Evolutionary conservation across 2,113 vertebrate species (phyloP), one percentile per base, ranked within the genome.

Genomic region (Podarcis muralis): DNA sequence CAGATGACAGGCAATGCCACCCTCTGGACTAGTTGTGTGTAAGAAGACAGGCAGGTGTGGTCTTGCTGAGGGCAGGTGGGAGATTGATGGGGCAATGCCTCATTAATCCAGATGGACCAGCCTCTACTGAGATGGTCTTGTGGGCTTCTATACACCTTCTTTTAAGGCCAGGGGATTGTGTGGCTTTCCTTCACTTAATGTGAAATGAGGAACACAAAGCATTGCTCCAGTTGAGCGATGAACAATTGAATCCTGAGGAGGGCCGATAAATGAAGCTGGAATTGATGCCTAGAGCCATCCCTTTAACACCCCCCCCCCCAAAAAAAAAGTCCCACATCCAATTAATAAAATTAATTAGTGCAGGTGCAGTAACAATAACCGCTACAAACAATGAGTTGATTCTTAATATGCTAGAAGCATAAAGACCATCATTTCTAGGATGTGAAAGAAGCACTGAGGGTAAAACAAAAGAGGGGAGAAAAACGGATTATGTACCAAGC

Each of bases 311-410:
- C 9, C 9, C 48, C 48, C 9, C 48, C 43, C 7, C 7, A 15
- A 16, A 59, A 2, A 59, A 18, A 18, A 57, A 6, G 2, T 18
- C 13, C 15, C 16, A 20, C 59, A 22, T 40, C 20, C 78, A n/a
- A 87, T 89, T 90, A 83, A 84, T 84, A 27, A 71, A 90, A 92
- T 85, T 59, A 88, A 9, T 71, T 89, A 89, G 25, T 77, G 59
- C 6, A 68, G 20, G 76, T 87, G 59, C 81, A 87, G 69, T 83
- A 90, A 84, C 82, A 86, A 77, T n/a, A 72, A 43, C 88, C 85
- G 11, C 74, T 27, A 80, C 37, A 91, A 88, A 89, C 18, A 83
- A 69, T 82, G 88, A 65, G 84, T 30, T n/a, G 0, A 18, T 81
- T 81, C 32, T 86, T 93, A 76, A 48, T 18, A 2, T 72, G 48